A percentile compares a stretch with the other conserved stretches of the same genome.
phyloP scores from a whole-genome alignment of 2,888 invertebrate species.

The Chironomus riparius region DNA sequence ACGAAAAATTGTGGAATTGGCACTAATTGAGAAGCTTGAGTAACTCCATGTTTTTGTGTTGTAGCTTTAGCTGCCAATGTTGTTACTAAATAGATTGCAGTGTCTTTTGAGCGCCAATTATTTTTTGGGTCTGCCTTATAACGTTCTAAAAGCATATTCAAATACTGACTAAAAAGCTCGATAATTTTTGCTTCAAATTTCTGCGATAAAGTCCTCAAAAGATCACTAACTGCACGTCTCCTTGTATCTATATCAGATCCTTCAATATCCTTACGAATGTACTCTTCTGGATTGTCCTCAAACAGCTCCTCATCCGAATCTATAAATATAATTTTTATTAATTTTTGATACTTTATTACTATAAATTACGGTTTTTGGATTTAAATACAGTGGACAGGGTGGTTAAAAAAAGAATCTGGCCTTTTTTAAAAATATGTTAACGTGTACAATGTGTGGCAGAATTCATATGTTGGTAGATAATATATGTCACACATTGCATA shows the following conservation, averaged over 20 bases:
- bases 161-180: slow-evolving; percentile 77
- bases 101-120: slow-evolving; percentile 93
- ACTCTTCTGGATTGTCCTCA: slow-evolving; percentile 97
- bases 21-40: slow-evolving; percentile 81
- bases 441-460: no score
- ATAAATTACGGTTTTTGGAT: no score
- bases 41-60: slow-evolving; percentile 85
- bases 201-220: slow-evolving; percentile 82
- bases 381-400: no score
- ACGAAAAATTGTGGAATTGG: slow-evolving; percentile 81
- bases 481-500: no score
- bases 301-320: slow-evolving; percentile 92
- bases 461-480: no score
- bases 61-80: slow-evolving; percentile 84
- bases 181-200: slow-evolving; percentile 84
- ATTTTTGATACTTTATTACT: no score
- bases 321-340: slow-evolving; percentile 35
- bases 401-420: no score
- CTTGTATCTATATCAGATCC: slow-evolving; percentile 97
- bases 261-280: slow-evolving; percentile 91
- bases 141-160: slow-evolving; percentile 65
- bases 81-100: slow-evolving; percentile 92
- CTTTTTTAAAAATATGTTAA: no score
- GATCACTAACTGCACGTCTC: slow-evolving; percentile 91
- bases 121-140: slow-evolving; percentile 63